Evolutionary conservation across 2,797 vertebrate genomes (phyloP), one percentile per base, ranked within the genome.

Genomic region (Enteromius viviparus): DNA sequence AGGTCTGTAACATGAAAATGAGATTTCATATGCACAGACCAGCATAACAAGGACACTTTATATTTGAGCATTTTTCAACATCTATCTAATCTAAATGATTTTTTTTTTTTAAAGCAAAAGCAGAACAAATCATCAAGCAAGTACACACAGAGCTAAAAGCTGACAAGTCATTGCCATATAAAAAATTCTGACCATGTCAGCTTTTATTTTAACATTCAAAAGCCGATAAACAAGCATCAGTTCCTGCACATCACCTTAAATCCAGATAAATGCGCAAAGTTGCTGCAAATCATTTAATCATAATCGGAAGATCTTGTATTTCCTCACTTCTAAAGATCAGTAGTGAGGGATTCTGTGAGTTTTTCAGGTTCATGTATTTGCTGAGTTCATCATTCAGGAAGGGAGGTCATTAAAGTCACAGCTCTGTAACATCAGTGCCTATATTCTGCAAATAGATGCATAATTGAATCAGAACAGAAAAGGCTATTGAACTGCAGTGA

Each of bases 361-460:
- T n/a, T 19, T 58, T 23, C 12, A 23, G 37, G n/a, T 76, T 60
- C 7, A 60, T 60, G 53, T 26, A 17, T 76, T 55, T 1, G 11
- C 40, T 32, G 62, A 64, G 15, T 3, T 64, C 42, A 47, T 26
- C n/a, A 6, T 49, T 82, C 45, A 51, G 75, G 32, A 42, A 29
- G 34, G 23, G 11, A 40, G 32, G 64, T 47, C 21, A 76, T 80
- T 70, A 19, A 10, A 7, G 84, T 91, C 82, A 90, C 74, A 84
- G 87, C 78, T 87, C 72, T 40, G 65, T 87, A 26, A 17, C 29
- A 40, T 88, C 53, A 23, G 12, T 42, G 66, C n/a, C 85, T 64
- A 84, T 78, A 64, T 89, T 89, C 89, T 91, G 74, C 10, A 62
- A 83, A 58, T n/a, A 84, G 21, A 81, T 23, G 69, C 8, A 42